Evolutionary conservation across 2,797 vertebrate genomes (phyloP), one percentile per base, ranked within the genome.

Genomic region (Acanthornis magna): DNA sequence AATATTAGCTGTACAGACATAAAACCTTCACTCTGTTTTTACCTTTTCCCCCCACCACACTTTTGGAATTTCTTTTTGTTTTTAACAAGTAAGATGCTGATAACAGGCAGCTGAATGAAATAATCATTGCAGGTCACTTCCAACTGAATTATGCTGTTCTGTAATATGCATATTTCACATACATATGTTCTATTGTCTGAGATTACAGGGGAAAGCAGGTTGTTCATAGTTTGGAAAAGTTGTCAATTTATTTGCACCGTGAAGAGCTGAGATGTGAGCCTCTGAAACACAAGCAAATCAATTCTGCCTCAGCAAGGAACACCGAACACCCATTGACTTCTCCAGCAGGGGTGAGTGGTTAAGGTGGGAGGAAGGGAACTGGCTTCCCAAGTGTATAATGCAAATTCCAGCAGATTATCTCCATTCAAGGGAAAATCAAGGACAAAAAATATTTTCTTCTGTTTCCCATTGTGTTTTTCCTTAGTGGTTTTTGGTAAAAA

Each of bases 281-380:
- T 88, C 62, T 83, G 85, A 89, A 95, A 53, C 51, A 77, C 43
- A 47, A 45, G 34, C 5, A 4, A 94, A 95, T 95, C 86, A 88
- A 94, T 95, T 95, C 62, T 92, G 51, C 40, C 82, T 93, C 76
- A 72, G 93, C 72, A 84, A 95, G 91, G 82, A 94, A 70, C 66
- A 86, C 54, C 1, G 0, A 91, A 27, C 2, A 2, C 79, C 87
- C 89, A 53, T 13, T 84, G 95, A 92, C 93, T 96, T 48, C 91
- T 91, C 21, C 85, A 83, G 82, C 63, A 91, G 67, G 88, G 93
- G 88, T 96, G 95, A 95, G 63, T 85, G 81, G 71, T 80, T 93
- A 60, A 89, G 78, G 66, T 4, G 0, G 78, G 55, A 63, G 51
- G 81, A 65, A 91, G 62, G 42, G 26, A 91, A 88, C 17, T n/a